phyloP scores from a whole-genome alignment of 2,797 vertebrate species.

The Artibeus jamaicensis region DNA sequence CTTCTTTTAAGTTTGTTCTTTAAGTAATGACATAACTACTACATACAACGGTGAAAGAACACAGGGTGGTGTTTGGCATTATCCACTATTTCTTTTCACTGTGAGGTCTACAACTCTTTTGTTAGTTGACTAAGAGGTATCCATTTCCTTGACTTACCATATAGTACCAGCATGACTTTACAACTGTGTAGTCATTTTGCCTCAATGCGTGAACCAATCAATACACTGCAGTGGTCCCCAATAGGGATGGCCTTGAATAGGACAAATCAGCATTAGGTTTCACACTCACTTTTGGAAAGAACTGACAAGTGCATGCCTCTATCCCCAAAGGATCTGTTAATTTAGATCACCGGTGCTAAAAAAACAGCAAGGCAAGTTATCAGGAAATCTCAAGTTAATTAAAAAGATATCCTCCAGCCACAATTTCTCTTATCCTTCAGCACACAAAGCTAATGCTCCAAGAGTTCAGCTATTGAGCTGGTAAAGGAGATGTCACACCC shows the following conservation, averaged over 20 bases:
- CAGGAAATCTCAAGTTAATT: slow-evolving; percentile 71
- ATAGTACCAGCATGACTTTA: background rate
- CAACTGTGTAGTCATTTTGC: background rate
- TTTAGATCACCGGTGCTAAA: slow-evolving; percentile 59
- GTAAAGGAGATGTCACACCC: slow-evolving; percentile 39
- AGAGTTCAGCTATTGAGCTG: slow-evolving; percentile 51
- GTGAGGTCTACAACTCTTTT: background rate
- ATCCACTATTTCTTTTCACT: background rate
- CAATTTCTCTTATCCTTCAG: slow-evolving; percentile 56
- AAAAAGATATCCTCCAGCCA: slow-evolving; percentile 54
- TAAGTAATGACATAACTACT: background rate
- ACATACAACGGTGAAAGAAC: background rate
- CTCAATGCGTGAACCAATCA: background rate
- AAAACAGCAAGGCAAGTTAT: slow-evolving; percentile 50
- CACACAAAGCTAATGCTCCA: slow-evolving; percentile 37
- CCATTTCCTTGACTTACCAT: background rate
- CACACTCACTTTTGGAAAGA: background rate
- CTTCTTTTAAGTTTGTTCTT: background rate
- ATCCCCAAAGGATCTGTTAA: slow-evolving; percentile 38
- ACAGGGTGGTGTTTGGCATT: background rate
- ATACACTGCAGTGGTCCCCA: background rate
- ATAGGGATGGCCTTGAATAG: background rate
- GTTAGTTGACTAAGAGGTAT: background rate
- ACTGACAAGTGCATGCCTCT: background rate
- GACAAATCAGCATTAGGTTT: background rate